Conservation (phyloP, 2,113 vertebrate genomes). For the Ibidorhyncha struthersii region DNA sequence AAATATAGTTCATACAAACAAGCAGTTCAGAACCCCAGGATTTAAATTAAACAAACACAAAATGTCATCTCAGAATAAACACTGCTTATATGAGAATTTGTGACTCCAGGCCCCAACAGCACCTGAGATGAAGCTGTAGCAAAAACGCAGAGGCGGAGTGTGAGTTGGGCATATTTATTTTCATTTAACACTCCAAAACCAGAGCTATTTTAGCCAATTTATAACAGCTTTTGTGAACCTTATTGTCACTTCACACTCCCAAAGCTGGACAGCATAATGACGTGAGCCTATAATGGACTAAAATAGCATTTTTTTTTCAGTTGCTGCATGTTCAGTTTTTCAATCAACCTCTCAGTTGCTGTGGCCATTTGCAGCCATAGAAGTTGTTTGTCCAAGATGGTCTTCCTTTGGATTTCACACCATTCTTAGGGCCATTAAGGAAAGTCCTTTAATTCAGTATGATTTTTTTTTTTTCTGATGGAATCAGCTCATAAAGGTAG, state of each 20-base stretch:
- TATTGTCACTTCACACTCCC: neutral
- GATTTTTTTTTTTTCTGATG: neutral
- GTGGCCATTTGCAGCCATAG: neutral
- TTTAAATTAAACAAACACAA: neutral
- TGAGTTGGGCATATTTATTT: neutral
- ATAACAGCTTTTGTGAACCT: neutral
- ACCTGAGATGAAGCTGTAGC: neutral
- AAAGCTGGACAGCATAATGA: neutral
- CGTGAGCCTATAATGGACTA: rapidly evolving
- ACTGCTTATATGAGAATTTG: neutral
- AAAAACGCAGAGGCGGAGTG: neutral
- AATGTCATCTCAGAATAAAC: neutral
- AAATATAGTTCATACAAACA: neutral
- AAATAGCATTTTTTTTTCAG: neutral
- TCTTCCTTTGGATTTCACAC: neutral
- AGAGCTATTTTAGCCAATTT: neutral
- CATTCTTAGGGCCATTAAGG: neutral
- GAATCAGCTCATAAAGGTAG: neutral
- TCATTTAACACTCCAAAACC: neutral
- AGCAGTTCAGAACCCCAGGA: neutral
- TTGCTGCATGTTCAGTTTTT: neutral
- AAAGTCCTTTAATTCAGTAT: neutral
- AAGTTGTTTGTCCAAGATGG: neutral
- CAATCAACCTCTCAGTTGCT: neutral
- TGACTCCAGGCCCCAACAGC: neutral